Evolutionary conservation across 1,140 invertebrate species (phyloP), one percentile per base, ranked within the genome.

Genomic region (Cheumatopsyche charites): DNA sequence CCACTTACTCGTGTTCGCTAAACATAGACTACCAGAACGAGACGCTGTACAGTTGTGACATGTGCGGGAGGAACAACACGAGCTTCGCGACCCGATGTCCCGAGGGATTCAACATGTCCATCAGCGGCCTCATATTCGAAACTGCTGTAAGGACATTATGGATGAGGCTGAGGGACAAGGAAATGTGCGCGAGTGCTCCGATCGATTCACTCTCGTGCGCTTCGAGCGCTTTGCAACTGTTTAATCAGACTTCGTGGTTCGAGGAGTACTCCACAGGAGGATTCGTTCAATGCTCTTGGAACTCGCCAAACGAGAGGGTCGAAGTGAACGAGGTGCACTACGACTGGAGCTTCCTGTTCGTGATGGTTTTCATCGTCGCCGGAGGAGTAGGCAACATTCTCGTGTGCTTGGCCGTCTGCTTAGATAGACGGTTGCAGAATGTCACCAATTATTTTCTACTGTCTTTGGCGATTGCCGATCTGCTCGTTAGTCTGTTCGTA

Each of bases 371-470:
- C 78, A 94, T 96, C 77, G 83, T 92, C 21, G 91, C 93, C 7
- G 95, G 95, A 17, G 91, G 94, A 12, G 80, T 97, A 61, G 96
- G 96, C 29, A 98, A 98, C 82, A 91, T 95, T 70, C 85, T 98
- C 23, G 96, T 98, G 41, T 96, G 95, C 81, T 83, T 96, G 74
- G 95, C 95, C 0, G 90, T 98, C 25, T 90, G 90, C 70, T 82
- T 94, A 62, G 94, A 97, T 83, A 88, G 90, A 63, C 86, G 90
- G 76, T 87, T 98, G 74, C 92, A 97, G 79, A 96, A 96, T 77
- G 92, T 97, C 21, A 98, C 96, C 52, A 98, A 98, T 83, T 95
- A 96, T 81, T 96, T 98, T 81, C 88, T 98, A 63, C 85, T 97
- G 65, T 97, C 95, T 41, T 82, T 98, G 79, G 95, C 96, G 11